Evolutionary conservation across 1,140 invertebrate species (phyloP), one percentile per base, ranked within the genome.

Genomic region (Drosophila lowei): DNA sequence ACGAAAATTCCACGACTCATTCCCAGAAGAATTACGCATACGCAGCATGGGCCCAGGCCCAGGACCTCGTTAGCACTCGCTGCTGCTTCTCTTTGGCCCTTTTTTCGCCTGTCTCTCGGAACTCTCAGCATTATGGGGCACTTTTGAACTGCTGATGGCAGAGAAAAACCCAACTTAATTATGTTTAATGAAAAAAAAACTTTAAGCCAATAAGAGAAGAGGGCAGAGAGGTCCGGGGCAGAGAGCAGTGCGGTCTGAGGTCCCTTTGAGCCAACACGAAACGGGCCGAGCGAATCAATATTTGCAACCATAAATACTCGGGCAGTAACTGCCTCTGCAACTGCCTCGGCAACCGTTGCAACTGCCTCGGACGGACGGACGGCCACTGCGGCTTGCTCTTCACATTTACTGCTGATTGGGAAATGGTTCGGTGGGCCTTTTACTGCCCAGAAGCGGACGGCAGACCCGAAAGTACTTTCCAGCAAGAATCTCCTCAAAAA

Each of bases 241-340:
- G 18, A 18, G 18, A 18, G 18, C 23, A 25, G 23, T 25, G 23
- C 23, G 28, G 28, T 48, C 9, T 16, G 43, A 23, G 28, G 25
- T 47, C 34, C 50, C 44, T 67, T 67, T 68, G 44, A 56, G 48
- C 61, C 57, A 58, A 49, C 61, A 47, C 15, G 44, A 58, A 41
- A 30, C 53, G 52, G 43, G 11, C n/a, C 34, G 42, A 56, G 42
- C 67, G 66, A 70, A 70, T 70, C 66, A 70, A 70, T 70, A 70
- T 68, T 70, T 68, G 63, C 66, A 25, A 56, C 66, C 52, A 70
- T 70, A 70, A 70, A 70, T 70, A 70, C 66, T 34, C 34, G 49
- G 34, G 41, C 43, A 9, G 30, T 3, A 34, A 52, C 38, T 34
- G 62, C 7, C 23, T 48, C 34, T 46, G 53, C 21, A 47, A 47